Evolutionary conservation across 2,113 vertebrate species (phyloP), one percentile per base, ranked within the genome.

Genomic region (Oceanodroma tethys): DNA sequence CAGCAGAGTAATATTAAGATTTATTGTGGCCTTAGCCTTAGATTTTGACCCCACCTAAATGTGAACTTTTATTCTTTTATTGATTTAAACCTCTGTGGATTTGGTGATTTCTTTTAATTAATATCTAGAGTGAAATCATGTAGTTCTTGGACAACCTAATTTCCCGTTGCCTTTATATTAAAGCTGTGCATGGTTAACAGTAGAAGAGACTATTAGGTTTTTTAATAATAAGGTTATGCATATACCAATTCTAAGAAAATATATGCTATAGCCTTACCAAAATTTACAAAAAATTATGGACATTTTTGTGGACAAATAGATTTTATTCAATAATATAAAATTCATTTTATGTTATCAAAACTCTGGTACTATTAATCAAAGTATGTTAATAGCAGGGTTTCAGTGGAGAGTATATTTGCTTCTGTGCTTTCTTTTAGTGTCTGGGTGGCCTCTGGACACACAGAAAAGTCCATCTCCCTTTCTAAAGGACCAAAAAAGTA

Each of bases 51-150:
- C 30, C 52, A 36, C 38, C 50, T 75, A 62, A 82, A 85, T 58
- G 45, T 70, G 71, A 58, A 42, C 43, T 94, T 93, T 18, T 63
- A 50, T 58, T 88, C 30, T 62, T 16, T 42, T 58, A 63, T 2
- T 76, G 76, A 68, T 95, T 91, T 81, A 84, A 95, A 71, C 13
- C 40, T 88, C 58, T 1, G 0, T 84, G 68, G 34, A 20, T 72
- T 88, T 59, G 65, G 47, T 79, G 42, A 63, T 86, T 88, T 65
- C 65, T 93, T 92, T 83, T 90, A 88, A 88, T 90, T 92, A 90
- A 88, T 50, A 74, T 62, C 38, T 25, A 34, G 32, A 70, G 42
- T 72, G n/a, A 83, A 86, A 62, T 83, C 4, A 58, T 15, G 8
- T 80, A 29, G 34, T 81, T 90, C 72, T 79, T 91, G 68, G 68